phyloP scores from a whole-genome alignment of 2,113 vertebrate genomes.

The Heptranchias perlo region DNA sequence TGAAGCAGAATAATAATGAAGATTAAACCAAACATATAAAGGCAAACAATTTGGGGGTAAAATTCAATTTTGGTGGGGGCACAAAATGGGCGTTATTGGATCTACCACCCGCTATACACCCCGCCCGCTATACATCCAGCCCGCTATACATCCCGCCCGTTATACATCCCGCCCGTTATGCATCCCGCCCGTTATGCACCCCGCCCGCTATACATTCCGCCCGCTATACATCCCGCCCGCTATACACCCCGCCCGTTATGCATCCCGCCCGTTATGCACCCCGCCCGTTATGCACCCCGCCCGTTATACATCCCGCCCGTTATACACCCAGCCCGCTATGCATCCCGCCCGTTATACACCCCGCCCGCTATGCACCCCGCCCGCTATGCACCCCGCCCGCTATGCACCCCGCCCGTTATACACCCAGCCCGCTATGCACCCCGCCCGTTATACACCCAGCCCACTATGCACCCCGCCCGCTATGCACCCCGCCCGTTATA shows the following conservation, averaged over 20 bases:
- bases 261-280: not conserved
- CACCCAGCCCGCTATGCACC: not conserved
- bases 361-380: not conserved
- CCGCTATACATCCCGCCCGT: not conserved
- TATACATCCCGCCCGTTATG: not conserved
- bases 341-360: too few relatives aligned
- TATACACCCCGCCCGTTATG: too few relatives aligned
- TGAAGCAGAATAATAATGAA: not conserved
- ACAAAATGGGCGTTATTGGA: not conserved
- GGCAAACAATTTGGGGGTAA: not conserved
- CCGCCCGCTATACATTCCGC: too few relatives aligned
- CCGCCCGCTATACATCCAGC: not conserved
- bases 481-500: too few relatives aligned
- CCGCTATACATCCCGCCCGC: not conserved
- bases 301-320: not conserved
- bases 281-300: too few relatives aligned
- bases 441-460: too few relatives aligned
- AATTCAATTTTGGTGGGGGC: not conserved
- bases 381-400: too few relatives aligned
- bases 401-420: too few relatives aligned
- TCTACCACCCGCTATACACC: not conserved
- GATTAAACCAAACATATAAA: not conserved
- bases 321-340: not conserved
- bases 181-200: not conserved
- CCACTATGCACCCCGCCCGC: not conserved